Base-by-base conservation (phyloP, 2,797 vertebrate species). In the Neosilurus hyrtlii region DNA sequence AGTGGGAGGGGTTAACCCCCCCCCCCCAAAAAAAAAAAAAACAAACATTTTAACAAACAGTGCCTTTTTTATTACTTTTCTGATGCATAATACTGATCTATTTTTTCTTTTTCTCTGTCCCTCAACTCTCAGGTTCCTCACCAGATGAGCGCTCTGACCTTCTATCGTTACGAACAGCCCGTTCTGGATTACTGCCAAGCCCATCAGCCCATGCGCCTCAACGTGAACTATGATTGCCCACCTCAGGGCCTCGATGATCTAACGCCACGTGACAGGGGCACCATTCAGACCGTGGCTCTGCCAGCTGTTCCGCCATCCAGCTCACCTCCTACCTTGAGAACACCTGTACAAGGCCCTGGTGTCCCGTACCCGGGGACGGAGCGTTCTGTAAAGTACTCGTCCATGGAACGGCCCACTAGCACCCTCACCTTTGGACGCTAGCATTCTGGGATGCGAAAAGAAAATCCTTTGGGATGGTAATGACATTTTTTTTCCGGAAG, bases 181-280 rank as follows among this genome's bases (percentile, higher is more conserved):
- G 94, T 98, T 71, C 94, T 98, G 3, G 95, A 97, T 87, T 99
- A 97, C 96, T 99, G 97, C 95, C 97, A 97, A 89, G 97, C 97
- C 65, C 98, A 99, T 87, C 97, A 98, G 90, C 96, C 97, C 24
- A 95, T 98, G 85, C 95, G 96, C 76, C 93, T 97, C 85, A 96
- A 95, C 93, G 96, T 97, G 94, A 96, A 95, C 78, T 98, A 96
- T 0, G 97, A 98, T n/a, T 91, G 93, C 9, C 92, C 96, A 76
- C 92, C 94, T 54, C 93, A 92, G 87, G 93, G 92, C 80, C 88
- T 94, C 61, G 93, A 94, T 80, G 91, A 91, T 59, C 90, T 94
- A 70, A 90, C 91, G 18, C 90, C 93, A 0, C 94, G 93, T 1
- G 94, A 95, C 56, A 90, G 94, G 84, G 92, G 90, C 86, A 92